Evolutionary conservation across 2,888 invertebrate genomes (phyloP), one percentile per base, ranked within the genome.

Genomic region (Tricholauxania praeusta): DNA sequence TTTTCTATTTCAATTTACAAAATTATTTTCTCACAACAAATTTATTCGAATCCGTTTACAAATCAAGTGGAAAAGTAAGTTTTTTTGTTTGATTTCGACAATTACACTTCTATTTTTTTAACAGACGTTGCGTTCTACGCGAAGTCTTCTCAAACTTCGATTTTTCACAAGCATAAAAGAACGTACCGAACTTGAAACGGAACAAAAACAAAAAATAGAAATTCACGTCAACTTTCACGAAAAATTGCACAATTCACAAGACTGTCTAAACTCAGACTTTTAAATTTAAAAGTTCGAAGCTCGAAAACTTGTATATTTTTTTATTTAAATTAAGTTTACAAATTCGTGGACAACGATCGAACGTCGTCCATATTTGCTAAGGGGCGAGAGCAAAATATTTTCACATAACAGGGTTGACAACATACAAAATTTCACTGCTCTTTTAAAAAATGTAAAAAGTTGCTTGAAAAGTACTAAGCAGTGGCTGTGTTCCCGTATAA

Each of bases 151-250:
- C 47, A 73, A 67, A 71, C 73, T 76, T 78, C 77, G 77, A 78
- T 78, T 76, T 78, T 78, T 75, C 74, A 74, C 73, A 64, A 32
- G 72, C 17, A 8, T 47, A 66, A 66, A 72, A 64, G 71, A 71
- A 47, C 65, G 59, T 32, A 71, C 65, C 39, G 12, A 71, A 66
- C n/a, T 53, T 55, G 53, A 53, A 47, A 71, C 59, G 65, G 19
- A 65, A 73, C 55, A 52, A 17, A 51, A 71, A 73, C 17, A n/a
- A 22, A n/a, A 69, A 59, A 28, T 64, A 51, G 64, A 60, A 75
- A 68, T 51, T 48, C 22, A 68, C 39, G 39, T 28, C 52, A 71
- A 52, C 47, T 59, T 55, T 51, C 39, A 64, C 48, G 12, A 39
- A 71, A 63, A 71, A 7, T 55, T 55, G n/a, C 55, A 55, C 28